Evolutionary conservation across 2,888 invertebrate species (phyloP), one percentile per base, ranked within the genome.

Genomic region (Drosophila incognita): DNA sequence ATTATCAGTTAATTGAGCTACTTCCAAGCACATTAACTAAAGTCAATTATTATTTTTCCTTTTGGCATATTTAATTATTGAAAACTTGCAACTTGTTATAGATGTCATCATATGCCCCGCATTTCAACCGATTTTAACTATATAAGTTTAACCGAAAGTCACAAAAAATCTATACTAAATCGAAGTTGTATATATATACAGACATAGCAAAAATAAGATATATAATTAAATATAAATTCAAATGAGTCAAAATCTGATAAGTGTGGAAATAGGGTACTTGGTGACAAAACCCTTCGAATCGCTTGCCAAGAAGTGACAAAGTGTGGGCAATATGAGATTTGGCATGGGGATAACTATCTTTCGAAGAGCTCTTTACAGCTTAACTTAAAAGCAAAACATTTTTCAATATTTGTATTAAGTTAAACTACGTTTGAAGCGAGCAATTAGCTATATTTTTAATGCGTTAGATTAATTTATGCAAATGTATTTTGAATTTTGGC

Each of bases 1-100:
- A 68, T 73, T 76, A 80, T 62, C 38, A 66, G 70, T 51, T 80
- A 63, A 66, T 65, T 69, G 57, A 56, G 42, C 62, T 56, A 33
- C 31, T 63, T 42, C 31, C 56, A 29, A 38, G 29, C 57, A 31
- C 57, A 57, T 57, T 29, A 29, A 40, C n/a, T 6, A 2, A 57
- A 40, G 13, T 38, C 46, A 38, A 57, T 29, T 57, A 29, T 1
- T 4, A 1, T 27, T 15, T 53, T 15, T 18, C 4, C 18, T 18
- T 10, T 24, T 56, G 4, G n/a, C 29, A 18, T 36, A 8, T n/a
- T 38, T 38, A 27, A 54, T 24, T 36, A 36, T 36, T 54, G 8
- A n/a, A n/a, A 51, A 51, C n/a, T 29, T 1, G n/a, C 13, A 24
- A 18, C 24, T 27, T 27, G 18, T 31, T 31, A 31, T 2, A 31